Evolutionary conservation across 2,797 vertebrate genomes (phyloP).

Genomic region (Chelon auratus): DNA sequence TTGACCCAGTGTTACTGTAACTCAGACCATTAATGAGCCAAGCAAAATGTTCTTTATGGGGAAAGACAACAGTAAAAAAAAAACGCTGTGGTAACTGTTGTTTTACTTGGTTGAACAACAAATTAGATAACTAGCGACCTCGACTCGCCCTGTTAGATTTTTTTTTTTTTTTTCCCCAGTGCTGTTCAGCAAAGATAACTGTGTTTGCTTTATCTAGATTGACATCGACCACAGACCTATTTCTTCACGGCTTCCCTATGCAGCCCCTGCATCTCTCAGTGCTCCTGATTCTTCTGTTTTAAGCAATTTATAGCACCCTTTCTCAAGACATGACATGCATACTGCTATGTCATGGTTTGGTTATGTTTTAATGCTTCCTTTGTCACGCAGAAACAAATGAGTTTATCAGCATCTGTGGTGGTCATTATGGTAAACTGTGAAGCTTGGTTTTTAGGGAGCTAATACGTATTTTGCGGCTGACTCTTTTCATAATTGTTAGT

Average conservation of each 20-base stretch:
- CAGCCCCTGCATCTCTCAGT: conserved; percentile 10
- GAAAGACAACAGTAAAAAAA: conserved; percentile 32
- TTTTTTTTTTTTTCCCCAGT: conserved; percentile 1
- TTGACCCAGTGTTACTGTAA: conserved; percentile 53
- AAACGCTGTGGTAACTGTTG: conserved; percentile 37
- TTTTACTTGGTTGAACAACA: conserved; percentile 64
- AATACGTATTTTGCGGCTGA: no score
- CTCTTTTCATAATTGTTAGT: no score
- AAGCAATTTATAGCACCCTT: neutral
- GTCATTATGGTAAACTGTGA: no score
- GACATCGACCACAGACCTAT: conserved; percentile 28
- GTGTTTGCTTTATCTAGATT: conserved; percentile 40
- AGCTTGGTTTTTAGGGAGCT: no score
- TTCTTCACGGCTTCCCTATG: conserved; percentile 22
- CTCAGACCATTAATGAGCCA: conserved; percentile 58
- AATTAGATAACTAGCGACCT: conserved; percentile 61
- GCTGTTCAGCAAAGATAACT: conserved; percentile 37
- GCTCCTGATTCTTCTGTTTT: conserved; percentile 21
- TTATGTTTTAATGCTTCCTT: no score
- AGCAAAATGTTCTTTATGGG: conserved; percentile 53
- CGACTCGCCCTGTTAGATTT: conserved; percentile 10
- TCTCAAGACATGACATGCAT: no score
- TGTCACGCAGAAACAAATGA: no score
- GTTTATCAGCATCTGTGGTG: no score
- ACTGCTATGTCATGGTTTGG: no score